Base-by-base conservation (phyloP, 2,797 vertebrate species). In the Xenopus petersii region DNA sequence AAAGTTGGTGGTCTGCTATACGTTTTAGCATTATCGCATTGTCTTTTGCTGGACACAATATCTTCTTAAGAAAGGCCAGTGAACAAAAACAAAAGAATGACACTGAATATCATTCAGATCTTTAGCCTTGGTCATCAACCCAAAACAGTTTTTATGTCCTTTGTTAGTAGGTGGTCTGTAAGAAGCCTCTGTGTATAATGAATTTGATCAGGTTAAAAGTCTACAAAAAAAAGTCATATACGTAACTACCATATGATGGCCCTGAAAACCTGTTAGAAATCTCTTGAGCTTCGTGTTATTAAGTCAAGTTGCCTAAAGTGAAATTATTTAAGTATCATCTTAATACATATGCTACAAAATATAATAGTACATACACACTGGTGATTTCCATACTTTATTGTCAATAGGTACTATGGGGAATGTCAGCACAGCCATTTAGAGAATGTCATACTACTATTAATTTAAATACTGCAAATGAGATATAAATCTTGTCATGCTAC, bases 1-100 rank as follows among this genome's bases (percentile, higher is more conserved):
- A 79, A 81, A 83, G 82, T 80, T 81, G 85, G 86, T 85, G 85
- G 83, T 81, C 83, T 75, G 71, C 81, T 79, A 79, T 81, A 66
- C 80, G 48, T 56, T 80, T 64, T 73, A 67, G 67, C 70, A 64
- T 67, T 67, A 60, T 75, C 33, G 47, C 33, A 70, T 79, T 79
- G 71, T 79, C 67, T 74, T n/a, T 70, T 48, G 46, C 55, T 30
- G 55, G 49, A 15, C 69, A 48, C 42, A 71, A 48, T 16, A 65
- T 55, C 21, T 54, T 59, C 59, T 64, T 33, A 24, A 63, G 24
- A 42, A 63, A 51, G 26, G 42, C 42, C 26, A 33, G 54, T 69
- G 33, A 55, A 60, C 54, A 60, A 47, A 17, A 47, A 60, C 54
- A 60, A 47, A 17, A 55, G 65, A 64, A 59, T 64, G 76, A 73